Percentiles rank a stretch among this genome's conserved stretches.
Evolutionary conservation across 2,888 invertebrate species (phyloP).

Genomic region (Acanthacorydalis orientalis): DNA sequence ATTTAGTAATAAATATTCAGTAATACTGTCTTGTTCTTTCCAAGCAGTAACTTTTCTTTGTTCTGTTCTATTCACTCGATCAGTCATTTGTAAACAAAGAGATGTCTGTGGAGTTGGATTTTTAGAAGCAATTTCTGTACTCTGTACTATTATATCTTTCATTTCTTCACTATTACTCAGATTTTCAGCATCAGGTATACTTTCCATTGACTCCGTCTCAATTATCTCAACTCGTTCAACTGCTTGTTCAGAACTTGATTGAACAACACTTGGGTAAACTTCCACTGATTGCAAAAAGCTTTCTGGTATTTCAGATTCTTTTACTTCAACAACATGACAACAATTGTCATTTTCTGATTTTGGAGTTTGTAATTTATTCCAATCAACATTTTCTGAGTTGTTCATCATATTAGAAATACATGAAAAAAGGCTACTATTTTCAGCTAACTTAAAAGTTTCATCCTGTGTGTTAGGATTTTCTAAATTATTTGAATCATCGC

Average conservation of each 20-base stretch:
- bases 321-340: conserved; percentile 48
- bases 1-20: conserved; percentile 22
- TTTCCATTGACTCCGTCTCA: conserved; percentile 17
- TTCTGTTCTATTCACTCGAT: conserved; percentile 15
- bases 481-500: too few relatives aligned
- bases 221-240: conserved; percentile 37
- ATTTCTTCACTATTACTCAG: conserved; percentile 5
- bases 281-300: conserved; percentile 36
- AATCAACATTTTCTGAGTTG: conserved; percentile 9
- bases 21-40: conserved; percentile 14
- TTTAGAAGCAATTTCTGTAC: background rate
- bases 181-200: conserved; percentile 3
- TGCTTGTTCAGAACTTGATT: conserved; percentile 8
- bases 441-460: conserved; percentile 40
- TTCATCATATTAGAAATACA: conserved; percentile 35
- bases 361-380: conserved; percentile 7
- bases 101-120: background rate
- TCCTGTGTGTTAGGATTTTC: background rate
- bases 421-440: conserved; percentile 50
- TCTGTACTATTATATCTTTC: conserved; percentile 8
- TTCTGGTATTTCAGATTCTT: conserved; percentile 49
- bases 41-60: conserved; percentile 14
- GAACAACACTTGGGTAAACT: conserved; percentile 10
- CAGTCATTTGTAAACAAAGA: conserved; percentile 13
- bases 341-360: conserved; percentile 17